phyloP scores from a whole-genome alignment of 2,888 invertebrate genomes.

The Barypeithes pellucidus region DNA sequence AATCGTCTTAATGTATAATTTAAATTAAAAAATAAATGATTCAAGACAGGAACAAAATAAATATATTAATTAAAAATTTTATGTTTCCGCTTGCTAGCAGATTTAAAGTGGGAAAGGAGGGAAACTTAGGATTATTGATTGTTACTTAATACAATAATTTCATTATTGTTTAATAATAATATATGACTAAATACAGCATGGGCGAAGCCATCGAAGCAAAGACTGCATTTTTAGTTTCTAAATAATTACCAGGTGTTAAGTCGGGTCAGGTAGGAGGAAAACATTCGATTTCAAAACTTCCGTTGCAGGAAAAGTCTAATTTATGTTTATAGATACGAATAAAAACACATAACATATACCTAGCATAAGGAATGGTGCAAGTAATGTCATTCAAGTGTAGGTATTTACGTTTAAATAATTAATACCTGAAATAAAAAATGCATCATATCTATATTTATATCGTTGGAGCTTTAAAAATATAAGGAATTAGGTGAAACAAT shows the following conservation, averaged over 20 bases:
- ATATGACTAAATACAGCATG: not conserved
- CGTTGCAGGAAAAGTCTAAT: constrained; percentile 41
- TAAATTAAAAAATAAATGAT: too few species aligned
- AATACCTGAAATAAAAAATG: constrained; percentile 30
- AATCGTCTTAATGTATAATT: too few species aligned
- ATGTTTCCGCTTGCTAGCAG: too few species aligned
- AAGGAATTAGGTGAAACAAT: not conserved
- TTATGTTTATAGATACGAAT: constrained; percentile 42
- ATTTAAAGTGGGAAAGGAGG: too few species aligned
- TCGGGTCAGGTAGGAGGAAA: constrained; percentile 38
- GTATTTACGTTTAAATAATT: constrained; percentile 33
- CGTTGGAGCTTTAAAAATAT: not conserved
- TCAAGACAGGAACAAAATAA: too few species aligned
- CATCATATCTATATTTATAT: constrained; percentile 38
- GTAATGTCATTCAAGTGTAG: constrained; percentile 24
- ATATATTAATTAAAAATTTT: too few species aligned
- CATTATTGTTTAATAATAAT: not conserved
- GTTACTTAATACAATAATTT: not conserved
- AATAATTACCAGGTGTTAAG: constrained; percentile 45
- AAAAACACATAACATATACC: constrained; percentile 16
- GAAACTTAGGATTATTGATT: too few species aligned
- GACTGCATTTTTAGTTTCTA: constrained; percentile 24
- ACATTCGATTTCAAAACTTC: constrained; percentile 48
- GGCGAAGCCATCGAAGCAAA: constrained; percentile 19
- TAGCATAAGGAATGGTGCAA: constrained; percentile 18